A percentile compares a stretch with the other conserved stretches of the same genome.
These are phyloP conservation scores for Drosophila austrosaltans DNA, from an alignment of 2,888 invertebrate species.

Conservation along the genomic window DNA sequence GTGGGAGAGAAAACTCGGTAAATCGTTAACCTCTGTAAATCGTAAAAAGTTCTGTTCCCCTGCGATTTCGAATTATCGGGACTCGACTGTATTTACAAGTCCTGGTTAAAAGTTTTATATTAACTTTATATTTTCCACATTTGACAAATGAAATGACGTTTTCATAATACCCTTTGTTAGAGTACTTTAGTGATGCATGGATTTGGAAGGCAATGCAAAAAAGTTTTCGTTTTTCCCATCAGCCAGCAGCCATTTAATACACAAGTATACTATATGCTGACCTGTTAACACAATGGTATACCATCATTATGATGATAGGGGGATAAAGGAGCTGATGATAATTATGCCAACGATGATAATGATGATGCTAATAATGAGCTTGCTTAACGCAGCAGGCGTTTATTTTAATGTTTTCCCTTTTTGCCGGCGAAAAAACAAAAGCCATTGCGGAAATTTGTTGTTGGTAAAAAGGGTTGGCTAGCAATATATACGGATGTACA, in stretches of 20 bases:
- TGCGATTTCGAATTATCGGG: no score
- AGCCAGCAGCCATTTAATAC: background rate
- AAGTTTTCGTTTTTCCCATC: conserved; percentile 2
- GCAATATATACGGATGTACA: conserved; percentile 5
- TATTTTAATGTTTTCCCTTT: conserved; percentile 32
- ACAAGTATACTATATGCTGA: conserved; percentile 6
- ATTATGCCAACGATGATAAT: conserved; percentile 3
- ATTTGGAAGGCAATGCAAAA: conserved; percentile 28
- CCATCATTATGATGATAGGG: background rate
- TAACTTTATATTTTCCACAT: background rate
- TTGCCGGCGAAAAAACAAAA: conserved; percentile 20
- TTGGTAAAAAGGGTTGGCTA: conserved; percentile 13
- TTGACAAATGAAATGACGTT: no score
- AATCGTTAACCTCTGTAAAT: no score
- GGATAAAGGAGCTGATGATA: background rate
- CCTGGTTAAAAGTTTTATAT: no score
- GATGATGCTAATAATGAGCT: conserved; percentile 14
- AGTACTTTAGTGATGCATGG: background rate
- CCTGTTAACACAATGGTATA: conserved; percentile 14
- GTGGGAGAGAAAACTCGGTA: no score
- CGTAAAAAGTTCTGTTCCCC: no score
- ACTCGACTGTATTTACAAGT: no score
- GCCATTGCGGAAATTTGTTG: conserved; percentile 39
- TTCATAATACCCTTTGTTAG: background rate
- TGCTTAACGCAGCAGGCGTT: conserved; percentile 35